Evolutionary conservation across 2,797 vertebrate genomes (phyloP).

Genomic region (Tokudaia tokunoshimensis): DNA sequence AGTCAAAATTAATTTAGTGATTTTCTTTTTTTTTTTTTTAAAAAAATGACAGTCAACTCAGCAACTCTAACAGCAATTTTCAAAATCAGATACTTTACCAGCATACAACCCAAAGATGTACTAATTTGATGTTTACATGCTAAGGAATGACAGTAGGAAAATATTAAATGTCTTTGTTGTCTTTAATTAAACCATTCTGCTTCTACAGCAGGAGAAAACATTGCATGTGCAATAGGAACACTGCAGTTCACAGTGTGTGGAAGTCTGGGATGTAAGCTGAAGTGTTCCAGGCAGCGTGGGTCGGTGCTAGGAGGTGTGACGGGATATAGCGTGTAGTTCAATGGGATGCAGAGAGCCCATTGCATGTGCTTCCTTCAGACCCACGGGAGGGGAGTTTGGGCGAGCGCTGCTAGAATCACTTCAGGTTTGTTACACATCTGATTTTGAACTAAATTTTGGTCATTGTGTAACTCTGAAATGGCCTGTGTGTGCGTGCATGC

Average conservation of each 20-base stretch:
- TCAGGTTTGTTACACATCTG: neutral
- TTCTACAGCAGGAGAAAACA: neutral
- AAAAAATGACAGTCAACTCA: neutral
- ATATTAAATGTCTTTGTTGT: neutral
- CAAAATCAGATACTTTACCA: neutral
- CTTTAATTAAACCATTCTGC: neutral
- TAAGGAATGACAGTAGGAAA: neutral
- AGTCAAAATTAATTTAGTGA: neutral
- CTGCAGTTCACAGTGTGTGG: neutral
- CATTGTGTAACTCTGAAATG: neutral
- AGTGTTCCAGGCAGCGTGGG: neutral
- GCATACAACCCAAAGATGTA: neutral
- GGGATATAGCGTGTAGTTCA: too few species aligned
- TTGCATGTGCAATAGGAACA: neutral
- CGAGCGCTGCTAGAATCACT: neutral
- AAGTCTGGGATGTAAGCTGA: neutral
- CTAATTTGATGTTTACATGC: neutral
- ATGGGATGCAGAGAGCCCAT: fast-evolving
- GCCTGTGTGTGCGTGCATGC: neutral
- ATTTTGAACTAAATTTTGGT: neutral
- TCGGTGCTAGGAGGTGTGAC: neutral
- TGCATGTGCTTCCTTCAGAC: neutral
- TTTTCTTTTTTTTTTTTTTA: neutral
- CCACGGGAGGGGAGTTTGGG: neutral
- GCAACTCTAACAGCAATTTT: neutral